These are phyloP conservation scores for Phyllotis vaccarum DNA, from an alignment of 2,797 vertebrate genomes.

Conservation along the genomic window DNA sequence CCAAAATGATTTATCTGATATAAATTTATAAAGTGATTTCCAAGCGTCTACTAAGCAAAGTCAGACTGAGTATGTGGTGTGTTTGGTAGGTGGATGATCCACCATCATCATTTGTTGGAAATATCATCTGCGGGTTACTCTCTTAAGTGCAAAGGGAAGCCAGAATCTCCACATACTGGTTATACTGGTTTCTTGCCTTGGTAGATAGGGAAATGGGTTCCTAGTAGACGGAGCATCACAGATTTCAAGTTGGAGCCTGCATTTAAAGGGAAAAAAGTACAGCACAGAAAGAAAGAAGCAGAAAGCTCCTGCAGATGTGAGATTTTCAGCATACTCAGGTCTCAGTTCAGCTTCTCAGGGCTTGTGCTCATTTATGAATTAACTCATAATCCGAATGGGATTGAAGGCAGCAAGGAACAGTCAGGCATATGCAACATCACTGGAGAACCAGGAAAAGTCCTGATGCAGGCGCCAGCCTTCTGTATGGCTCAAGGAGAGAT, in stretches of 20 bases:
- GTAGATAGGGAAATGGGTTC: neutral
- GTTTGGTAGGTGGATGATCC: neutral
- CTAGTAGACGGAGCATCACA: constrained; percentile 22
- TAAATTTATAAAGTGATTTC: constrained; percentile 25
- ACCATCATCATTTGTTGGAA: neutral
- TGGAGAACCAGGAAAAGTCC: neutral
- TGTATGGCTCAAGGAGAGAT: neutral
- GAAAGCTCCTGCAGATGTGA: neutral
- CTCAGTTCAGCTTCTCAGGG: neutral
- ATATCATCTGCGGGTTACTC: neutral
- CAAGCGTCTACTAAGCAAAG: neutral
- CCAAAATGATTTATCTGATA: constrained; percentile 38
- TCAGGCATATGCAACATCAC: neutral
- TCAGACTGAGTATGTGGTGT: neutral
- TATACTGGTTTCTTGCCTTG: constrained; percentile 44
- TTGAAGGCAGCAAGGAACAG: neutral
- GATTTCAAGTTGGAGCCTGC: constrained; percentile 56
- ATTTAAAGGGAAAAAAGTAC: neutral
- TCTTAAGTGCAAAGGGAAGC: neutral
- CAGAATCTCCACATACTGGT: constrained; percentile 29
- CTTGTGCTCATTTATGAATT: neutral
- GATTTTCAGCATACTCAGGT: neutral
- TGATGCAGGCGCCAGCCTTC: neutral
- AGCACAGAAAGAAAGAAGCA: neutral
- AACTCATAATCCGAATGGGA: neutral